Conservation (phyloP, 2,888 invertebrate species). For the Steinernema hermaphroditum region DNA sequence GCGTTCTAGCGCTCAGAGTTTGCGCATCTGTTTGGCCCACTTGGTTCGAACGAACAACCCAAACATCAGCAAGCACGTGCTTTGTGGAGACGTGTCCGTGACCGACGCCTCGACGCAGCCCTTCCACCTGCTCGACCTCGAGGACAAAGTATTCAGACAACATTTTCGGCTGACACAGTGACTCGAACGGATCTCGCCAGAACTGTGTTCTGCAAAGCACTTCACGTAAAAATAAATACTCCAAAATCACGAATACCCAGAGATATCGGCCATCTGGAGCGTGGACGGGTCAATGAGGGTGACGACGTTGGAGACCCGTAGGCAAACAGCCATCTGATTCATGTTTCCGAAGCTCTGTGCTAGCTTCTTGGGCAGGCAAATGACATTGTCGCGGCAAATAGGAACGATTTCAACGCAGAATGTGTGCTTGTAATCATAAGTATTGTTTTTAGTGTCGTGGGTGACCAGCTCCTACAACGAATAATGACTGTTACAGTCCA, state of each 20-base stretch:
- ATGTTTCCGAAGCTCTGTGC: slow-evolving; percentile 61
- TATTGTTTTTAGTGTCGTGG: slow-evolving; percentile 93
- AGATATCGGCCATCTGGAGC: slow-evolving; percentile 62
- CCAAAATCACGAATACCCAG: slow-evolving; percentile 37
- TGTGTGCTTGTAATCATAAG: slow-evolving; percentile 93
- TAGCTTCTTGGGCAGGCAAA: slow-evolving; percentile 60
- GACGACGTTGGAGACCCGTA: slow-evolving; percentile 84
- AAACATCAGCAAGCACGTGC: slow-evolving; percentile 88
- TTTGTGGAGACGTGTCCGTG: slow-evolving; percentile 84
- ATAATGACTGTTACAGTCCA: slow-evolving; percentile 6
- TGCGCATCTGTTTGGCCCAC: slow-evolving; percentile 77
- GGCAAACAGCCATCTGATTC: slow-evolving; percentile 79
- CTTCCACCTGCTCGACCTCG: slow-evolving; percentile 82
- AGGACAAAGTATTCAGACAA: slow-evolving; percentile 89
- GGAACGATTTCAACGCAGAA: slow-evolving; percentile 89
- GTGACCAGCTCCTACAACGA: slow-evolving; percentile 68
- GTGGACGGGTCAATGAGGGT: slow-evolving; percentile 86
- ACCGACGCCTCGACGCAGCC: slow-evolving; percentile 73
- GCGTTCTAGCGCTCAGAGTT: slow-evolving; percentile 83
- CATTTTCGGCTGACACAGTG: slow-evolving; percentile 87
- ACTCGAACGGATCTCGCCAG: slow-evolving; percentile 84
- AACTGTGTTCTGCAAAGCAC: slow-evolving; percentile 72
- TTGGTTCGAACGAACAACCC: slow-evolving; percentile 81
- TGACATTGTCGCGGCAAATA: slow-evolving; percentile 76
- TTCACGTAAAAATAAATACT: background rate